Conservation (phyloP, 2,888 invertebrate species). For the Stramonita haemastoma region DNA sequence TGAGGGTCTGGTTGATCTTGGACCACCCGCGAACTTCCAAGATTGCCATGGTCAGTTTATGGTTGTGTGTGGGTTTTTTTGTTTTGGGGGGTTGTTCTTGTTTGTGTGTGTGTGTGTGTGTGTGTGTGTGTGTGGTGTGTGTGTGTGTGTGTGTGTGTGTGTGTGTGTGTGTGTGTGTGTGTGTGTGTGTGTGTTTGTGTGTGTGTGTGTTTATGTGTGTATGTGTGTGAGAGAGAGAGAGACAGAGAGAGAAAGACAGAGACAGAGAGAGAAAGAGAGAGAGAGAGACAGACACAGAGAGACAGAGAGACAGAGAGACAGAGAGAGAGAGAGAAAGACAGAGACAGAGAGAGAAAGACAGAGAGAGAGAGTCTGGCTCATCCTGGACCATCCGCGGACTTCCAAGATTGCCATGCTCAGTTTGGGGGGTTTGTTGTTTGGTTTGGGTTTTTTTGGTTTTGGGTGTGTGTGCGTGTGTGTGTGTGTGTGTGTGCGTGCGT, state of each 20-base stretch:
- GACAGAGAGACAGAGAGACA: too few relatives aligned
- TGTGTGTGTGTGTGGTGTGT: background rate
- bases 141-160: too few relatives aligned
- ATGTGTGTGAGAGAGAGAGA: background rate
- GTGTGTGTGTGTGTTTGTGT: too few relatives aligned
- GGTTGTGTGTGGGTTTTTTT: too few relatives aligned
- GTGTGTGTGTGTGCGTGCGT: background rate
- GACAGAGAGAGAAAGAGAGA: too few relatives aligned
- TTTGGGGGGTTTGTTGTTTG: background rate
- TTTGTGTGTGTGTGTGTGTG: background rate
- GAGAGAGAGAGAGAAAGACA: too few relatives aligned
- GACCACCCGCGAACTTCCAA: constrained; percentile 75
- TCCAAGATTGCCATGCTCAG: constrained; percentile 74
- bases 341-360: too few relatives aligned
- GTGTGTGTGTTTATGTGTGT: background rate
- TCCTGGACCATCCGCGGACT: constrained; percentile 75
- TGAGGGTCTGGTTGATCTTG: constrained; percentile 73
- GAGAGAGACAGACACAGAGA: too few relatives aligned
- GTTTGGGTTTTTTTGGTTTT: background rate
- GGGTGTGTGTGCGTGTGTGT: background rate
- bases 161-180: too few relatives aligned
- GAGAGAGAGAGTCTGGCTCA: constrained; percentile 72
- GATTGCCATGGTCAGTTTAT: constrained; percentile 72
- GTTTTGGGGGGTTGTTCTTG: background rate
- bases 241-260: too few relatives aligned